Evolutionary conservation across 2,113 vertebrate species (phyloP).

Genomic region (Perca flavescens): DNA sequence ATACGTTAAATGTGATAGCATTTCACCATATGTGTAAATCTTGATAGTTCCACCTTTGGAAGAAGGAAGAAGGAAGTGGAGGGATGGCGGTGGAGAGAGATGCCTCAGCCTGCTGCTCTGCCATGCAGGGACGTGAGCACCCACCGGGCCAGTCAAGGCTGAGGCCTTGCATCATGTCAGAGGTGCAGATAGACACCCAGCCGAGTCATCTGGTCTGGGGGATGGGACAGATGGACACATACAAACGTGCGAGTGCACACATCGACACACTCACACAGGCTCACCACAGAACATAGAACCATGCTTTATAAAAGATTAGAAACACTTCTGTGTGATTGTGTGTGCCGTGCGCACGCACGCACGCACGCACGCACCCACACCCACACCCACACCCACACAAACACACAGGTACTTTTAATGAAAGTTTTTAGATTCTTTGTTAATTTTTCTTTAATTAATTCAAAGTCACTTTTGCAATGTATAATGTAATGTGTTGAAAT

Average conservation of each 20-base stretch:
- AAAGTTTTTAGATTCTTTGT: slow-evolving; percentile 18
- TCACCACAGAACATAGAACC: slow-evolving; percentile 1
- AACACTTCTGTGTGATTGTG: neutral
- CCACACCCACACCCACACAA: neutral
- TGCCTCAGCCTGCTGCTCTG: slow-evolving; percentile 58
- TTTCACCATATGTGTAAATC: slow-evolving; percentile 31
- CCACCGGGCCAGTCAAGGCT: slow-evolving; percentile 65
- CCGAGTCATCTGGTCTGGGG: slow-evolving; percentile 64
- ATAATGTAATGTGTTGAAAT: slow-evolving; percentile 14
- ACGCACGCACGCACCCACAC: neutral
- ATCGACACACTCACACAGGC: neutral
- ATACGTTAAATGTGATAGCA: slow-evolving; percentile 6
- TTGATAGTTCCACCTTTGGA: slow-evolving; percentile 35
- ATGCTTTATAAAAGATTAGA: slow-evolving; percentile 37
- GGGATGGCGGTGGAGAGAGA: slow-evolving; percentile 31
- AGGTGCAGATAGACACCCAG: slow-evolving; percentile 61
- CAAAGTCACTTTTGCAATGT: neutral
- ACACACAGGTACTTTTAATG: neutral
- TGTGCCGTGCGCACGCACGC: neutral
- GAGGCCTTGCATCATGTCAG: slow-evolving; percentile 66
- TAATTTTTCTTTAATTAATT: slow-evolving; percentile 6
- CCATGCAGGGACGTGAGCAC: slow-evolving; percentile 54
- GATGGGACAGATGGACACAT: slow-evolving; percentile 57
- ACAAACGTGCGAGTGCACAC: slow-evolving; percentile 44
- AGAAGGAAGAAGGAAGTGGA: slow-evolving; percentile 27